Conservation (phyloP, 2,113 vertebrate species). For the Eolophus roseicapilla region DNA sequence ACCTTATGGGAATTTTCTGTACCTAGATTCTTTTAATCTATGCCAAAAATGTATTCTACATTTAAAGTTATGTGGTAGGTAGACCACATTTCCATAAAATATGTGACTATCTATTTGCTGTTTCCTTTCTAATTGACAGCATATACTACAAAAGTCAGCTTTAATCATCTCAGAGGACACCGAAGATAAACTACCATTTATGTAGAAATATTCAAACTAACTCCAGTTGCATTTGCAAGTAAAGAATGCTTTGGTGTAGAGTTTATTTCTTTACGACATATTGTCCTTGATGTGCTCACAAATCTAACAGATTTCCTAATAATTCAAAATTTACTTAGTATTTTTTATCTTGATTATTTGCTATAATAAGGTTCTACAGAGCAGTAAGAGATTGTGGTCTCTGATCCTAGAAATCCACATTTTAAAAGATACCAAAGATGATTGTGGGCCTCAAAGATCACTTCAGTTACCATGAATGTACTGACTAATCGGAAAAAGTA, state of each 20-base stretch:
- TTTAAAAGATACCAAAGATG: not conserved
- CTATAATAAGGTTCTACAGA: not conserved
- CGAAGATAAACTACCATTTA: not conserved
- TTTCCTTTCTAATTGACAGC: slow-evolving; percentile 9
- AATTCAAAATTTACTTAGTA: not conserved
- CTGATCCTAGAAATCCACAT: not conserved
- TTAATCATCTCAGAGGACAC: not conserved
- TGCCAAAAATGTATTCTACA: not conserved
- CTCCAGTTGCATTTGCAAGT: not conserved
- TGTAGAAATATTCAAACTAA: not conserved
- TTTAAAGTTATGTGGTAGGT: not conserved
- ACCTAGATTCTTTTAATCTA: not conserved
- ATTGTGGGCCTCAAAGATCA: not conserved
- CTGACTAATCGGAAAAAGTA: not conserved
- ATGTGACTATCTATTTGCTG: not conserved
- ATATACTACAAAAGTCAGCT: not conserved
- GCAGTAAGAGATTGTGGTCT: not conserved
- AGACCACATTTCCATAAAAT: not conserved
- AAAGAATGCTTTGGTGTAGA: not conserved
- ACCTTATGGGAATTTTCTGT: not conserved
- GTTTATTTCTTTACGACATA: not conserved
- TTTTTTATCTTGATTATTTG: not conserved
- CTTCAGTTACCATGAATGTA: not conserved
- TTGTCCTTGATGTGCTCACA: not conserved
- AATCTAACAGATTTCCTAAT: not conserved